phyloP scores from a whole-genome alignment of 2,888 invertebrate genomes.

The Cantharis rustica region DNA sequence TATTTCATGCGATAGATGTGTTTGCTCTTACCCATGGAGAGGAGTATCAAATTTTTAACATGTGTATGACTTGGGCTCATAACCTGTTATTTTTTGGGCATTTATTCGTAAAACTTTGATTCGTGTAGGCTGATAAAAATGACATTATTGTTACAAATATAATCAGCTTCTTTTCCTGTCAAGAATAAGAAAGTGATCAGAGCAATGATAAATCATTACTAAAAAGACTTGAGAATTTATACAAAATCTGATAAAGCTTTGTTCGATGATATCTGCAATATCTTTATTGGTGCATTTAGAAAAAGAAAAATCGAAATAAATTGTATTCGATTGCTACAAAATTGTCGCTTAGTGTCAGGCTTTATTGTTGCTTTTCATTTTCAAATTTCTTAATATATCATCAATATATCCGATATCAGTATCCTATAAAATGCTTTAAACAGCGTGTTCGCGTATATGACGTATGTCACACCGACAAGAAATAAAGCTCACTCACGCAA shows the following conservation, averaged over 20 bases:
- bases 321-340: background rate
- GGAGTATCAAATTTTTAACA: too few species aligned
- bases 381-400: background rate
- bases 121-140: background rate
- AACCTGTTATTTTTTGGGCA: too few species aligned
- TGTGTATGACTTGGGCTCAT: too few species aligned
- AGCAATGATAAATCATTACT: background rate
- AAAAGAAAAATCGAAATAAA: background rate
- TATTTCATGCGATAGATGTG: too few species aligned
- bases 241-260: background rate
- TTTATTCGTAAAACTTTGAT: background rate
- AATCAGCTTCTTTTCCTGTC: background rate
- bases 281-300: background rate
- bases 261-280: background rate
- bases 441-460: constrained; percentile 41
- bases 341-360: background rate
- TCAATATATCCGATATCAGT: constrained; percentile 15
- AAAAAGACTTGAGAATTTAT: background rate
- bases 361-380: background rate
- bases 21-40: too few species aligned
- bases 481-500: constrained; percentile 57
- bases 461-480: constrained; percentile 49
- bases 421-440: constrained; percentile 21
- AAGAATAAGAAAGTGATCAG: background rate
- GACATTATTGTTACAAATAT: background rate